A percentile compares a stretch with the other conserved stretches of the same genome.
phyloP scores from a whole-genome alignment of 2,888 invertebrate species.

The Rhaphigaster nebulosa region DNA sequence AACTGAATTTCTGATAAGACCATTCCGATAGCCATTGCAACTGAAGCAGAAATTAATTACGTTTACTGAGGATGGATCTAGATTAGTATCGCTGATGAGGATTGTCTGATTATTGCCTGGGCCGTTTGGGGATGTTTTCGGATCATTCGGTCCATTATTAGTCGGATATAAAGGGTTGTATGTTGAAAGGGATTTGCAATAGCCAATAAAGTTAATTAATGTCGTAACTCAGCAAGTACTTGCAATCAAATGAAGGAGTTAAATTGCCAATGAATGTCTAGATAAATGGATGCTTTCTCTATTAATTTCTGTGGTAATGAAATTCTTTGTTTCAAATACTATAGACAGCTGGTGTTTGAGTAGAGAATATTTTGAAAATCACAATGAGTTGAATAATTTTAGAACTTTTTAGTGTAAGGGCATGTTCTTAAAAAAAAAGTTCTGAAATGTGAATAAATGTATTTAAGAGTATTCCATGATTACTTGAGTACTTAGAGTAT shows the following conservation, averaged over 20 bases:
- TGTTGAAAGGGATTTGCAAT: neutral
- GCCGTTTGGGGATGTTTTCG: neutral
- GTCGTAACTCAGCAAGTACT: neutral
- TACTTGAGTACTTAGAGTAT: no score
- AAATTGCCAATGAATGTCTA: neutral
- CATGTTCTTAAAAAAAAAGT: no score
- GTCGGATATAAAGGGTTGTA: neutral
- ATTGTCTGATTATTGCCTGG: neutral
- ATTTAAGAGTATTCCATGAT: no score
- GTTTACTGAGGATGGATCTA: slow-evolving; percentile 21
- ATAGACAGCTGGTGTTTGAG: no score
- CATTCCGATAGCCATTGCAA: neutral
- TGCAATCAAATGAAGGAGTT: neutral
- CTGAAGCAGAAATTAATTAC: slow-evolving; percentile 15
- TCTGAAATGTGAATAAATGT: no score
- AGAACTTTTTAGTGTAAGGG: no score
- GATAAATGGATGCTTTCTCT: neutral
- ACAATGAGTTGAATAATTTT: neutral
- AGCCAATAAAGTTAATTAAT: neutral
- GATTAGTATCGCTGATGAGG: slow-evolving; percentile 15
- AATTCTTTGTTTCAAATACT: neutral
- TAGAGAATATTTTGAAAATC: no score
- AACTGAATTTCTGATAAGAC: neutral
- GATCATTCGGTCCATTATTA: neutral
- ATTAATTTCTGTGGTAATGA: neutral